These are phyloP conservation scores for Aphelenchoides avenae DNA, from an alignment of 1,140 invertebrate genomes.

Conservation along the genomic window DNA sequence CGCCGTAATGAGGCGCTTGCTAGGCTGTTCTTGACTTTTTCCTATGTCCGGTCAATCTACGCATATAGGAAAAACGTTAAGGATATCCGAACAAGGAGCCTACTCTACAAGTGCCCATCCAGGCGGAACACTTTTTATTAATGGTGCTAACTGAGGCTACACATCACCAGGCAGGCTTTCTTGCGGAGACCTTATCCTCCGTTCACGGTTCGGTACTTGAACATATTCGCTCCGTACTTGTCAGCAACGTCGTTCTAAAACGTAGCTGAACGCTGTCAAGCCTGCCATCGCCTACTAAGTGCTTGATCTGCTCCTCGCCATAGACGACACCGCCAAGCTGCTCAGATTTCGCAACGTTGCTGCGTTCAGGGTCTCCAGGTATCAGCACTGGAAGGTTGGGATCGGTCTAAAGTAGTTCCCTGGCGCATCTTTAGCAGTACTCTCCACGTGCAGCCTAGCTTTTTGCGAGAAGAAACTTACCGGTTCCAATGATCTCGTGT, in stretches of 20 bases:
- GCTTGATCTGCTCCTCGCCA: constrained; percentile 71
- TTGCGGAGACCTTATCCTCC: no score
- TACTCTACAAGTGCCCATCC: no score
- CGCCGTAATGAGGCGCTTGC: no score
- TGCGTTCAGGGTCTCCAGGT: constrained; percentile 77
- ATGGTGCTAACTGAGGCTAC: no score
- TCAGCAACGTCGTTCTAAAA: constrained; percentile 11
- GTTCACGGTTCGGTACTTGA: no score
- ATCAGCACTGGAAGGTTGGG: constrained; percentile 69
- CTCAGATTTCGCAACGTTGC: constrained; percentile 69
- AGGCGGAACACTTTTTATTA: no score
- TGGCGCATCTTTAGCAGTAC: background rate
- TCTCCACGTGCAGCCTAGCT: constrained; percentile 70
- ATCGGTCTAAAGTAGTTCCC: constrained; percentile 63
- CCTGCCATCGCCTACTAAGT: constrained; percentile 47
- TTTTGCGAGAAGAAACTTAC: constrained; percentile 71
- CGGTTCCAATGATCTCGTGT: constrained; percentile 60
- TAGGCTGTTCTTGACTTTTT: no score
- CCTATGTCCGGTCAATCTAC: no score
- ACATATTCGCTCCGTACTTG: constrained; percentile 3
- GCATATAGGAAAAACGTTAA: no score
- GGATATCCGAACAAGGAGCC: no score
- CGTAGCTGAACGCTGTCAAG: constrained; percentile 3
- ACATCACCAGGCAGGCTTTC: no score
- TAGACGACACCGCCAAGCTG: constrained; percentile 73